Evolutionary conservation across 2,888 invertebrate species (phyloP).

Genomic region (Escarpia spicata): DNA sequence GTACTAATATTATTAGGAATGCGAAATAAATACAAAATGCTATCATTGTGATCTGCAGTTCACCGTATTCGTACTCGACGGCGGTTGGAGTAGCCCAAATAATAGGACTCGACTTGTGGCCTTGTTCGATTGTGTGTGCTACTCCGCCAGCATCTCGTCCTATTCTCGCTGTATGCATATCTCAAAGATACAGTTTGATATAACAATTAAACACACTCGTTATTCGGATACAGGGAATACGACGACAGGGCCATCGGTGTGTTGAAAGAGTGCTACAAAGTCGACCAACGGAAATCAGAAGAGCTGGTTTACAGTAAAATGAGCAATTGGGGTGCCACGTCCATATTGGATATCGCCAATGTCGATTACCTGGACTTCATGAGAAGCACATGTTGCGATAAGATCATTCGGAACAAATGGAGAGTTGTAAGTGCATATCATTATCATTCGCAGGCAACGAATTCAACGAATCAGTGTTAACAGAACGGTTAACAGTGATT

Average conservation of each 20-base stretch:
- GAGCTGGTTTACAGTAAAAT: background rate
- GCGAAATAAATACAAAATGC: too few species aligned
- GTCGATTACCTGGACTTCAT: background rate
- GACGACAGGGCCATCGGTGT: background rate
- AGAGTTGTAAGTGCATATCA: background rate
- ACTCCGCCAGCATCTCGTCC: background rate
- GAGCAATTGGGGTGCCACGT: background rate
- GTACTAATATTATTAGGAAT: background rate
- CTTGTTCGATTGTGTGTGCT: background rate
- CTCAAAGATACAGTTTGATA: background rate
- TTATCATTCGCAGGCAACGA: background rate
- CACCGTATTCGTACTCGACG: too few species aligned
- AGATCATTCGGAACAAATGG: background rate
- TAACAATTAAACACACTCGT: too few species aligned
- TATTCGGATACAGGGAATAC: background rate
- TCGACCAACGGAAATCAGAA: background rate
- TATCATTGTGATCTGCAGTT: too few species aligned
- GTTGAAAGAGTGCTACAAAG: background rate
- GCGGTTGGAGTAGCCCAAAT: too few species aligned
- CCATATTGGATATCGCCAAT: background rate
- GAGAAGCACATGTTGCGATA: background rate
- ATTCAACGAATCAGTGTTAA: background rate
- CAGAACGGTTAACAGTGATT: background rate
- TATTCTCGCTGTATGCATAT: background rate
- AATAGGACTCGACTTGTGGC: too few species aligned